These are phyloP conservation scores for Rhopalosiphum maidis DNA, from an alignment of 1,140 invertebrate genomes.

Conservation along the genomic window DNA sequence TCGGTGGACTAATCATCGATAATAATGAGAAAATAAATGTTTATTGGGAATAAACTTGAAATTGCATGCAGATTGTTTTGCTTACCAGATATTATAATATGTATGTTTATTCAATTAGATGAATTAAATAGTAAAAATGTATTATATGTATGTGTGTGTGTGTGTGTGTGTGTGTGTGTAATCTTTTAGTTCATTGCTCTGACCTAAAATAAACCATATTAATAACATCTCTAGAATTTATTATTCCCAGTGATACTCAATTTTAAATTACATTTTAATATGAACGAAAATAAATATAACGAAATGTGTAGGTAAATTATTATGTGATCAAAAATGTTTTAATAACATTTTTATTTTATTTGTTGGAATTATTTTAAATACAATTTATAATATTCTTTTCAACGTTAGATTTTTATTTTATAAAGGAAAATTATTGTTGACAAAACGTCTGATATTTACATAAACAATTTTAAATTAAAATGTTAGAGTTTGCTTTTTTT, in stretches of 20 bases:
- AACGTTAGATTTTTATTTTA: background rate
- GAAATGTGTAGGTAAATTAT: background rate
- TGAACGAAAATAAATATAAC: background rate
- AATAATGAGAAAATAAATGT: too few relatives aligned
- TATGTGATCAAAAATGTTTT: background rate
- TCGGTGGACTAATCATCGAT: background rate
- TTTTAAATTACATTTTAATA: background rate
- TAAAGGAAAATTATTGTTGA: background rate
- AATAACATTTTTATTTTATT: background rate
- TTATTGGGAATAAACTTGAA: background rate
- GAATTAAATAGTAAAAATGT: too few relatives aligned
- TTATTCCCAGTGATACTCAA: background rate
- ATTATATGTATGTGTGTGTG: too few relatives aligned
- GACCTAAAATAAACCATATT: background rate
- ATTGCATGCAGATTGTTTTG: background rate
- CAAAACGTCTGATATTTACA: background rate
- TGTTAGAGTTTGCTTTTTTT: background rate
- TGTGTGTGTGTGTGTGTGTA: too few relatives aligned
- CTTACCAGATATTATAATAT: background rate
- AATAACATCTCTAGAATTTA: background rate
- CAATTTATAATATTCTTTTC: background rate
- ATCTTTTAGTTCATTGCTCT: background rate
- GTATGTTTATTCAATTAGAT: background rate
- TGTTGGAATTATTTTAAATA: background rate
- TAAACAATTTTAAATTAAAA: constrained; percentile 12